Conservation (phyloP, 1,140 invertebrate species). For the Varroa destructor region DNA sequence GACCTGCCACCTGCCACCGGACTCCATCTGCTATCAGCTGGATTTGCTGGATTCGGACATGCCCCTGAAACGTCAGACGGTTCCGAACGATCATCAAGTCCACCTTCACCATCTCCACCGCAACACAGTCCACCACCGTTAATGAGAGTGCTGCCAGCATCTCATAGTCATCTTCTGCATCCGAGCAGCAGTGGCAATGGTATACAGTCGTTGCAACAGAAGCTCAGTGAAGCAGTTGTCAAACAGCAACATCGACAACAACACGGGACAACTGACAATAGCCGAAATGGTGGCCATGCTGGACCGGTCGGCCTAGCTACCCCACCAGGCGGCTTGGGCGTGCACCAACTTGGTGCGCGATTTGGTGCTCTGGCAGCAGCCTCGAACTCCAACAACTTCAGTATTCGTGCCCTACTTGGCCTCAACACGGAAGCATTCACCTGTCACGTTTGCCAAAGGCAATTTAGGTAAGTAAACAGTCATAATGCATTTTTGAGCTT, state of each 20-base stretch:
- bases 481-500: not conserved
- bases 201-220: no score
- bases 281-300: no score
- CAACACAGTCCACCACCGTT: constrained; percentile 11
- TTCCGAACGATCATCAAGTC: constrained; percentile 10
- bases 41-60: not conserved
- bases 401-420: constrained; percentile 11
- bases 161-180: not conserved
- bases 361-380: no score
- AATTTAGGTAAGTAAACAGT: constrained; percentile 15
- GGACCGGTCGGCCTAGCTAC: no score
- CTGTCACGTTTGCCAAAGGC: constrained; percentile 17
- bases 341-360: no score
- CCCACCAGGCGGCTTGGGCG: no score
- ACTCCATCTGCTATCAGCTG: no score
- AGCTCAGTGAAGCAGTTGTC: no score
- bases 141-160: not conserved
- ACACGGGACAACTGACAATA: no score
- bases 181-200: no score
- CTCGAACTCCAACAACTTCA: constrained; percentile 9
- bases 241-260: no score
- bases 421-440: constrained; percentile 27
- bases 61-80: constrained; percentile 11
- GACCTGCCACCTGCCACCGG: no score
- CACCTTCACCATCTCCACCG: not conserved